Base-by-base conservation (phyloP, 2,797 vertebrate genomes). In the Rhyacichthys aspro region DNA sequence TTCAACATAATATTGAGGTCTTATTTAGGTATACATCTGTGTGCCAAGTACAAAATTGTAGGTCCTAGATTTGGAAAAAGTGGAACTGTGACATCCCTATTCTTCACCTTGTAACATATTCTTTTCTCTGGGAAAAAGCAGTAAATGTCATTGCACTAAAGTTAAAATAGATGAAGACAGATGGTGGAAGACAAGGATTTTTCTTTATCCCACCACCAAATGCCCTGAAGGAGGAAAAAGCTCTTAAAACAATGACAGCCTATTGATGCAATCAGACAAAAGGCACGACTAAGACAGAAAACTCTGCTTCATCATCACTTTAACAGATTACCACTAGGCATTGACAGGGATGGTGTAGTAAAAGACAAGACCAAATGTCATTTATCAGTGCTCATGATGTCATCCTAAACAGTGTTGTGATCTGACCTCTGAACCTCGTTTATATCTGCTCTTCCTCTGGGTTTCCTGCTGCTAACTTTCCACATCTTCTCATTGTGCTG, bases 221-320 rank as follows among this genome's bases (percentile, higher is more conserved):
- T 68, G 79, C 72, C 81, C 80, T 52, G 54, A 67, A 79, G 81
- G 63, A 60, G 60, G 7, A 74, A 59, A n/a, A 62, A 59, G 32
- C 41, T 54, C 66, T 58, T 75, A 60, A 83, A 85, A 90, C 88
- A 93, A 90, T 86, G 69, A 71, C 73, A 32, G 75, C 44, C 79
- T 88, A 75, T 90, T 90, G 78, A 86, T 76, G 49, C 39, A 63
- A 76, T 85, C 70, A 59, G 70, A 46, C 55, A 63, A 58, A 66
- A 71, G 74, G 63, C 45, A 58, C 54, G 61, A 63, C 68, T 70
- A 56, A 79, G 76, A 79, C 55, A 69, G 63, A 84, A 59, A 64
- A 79, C 4, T 44, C 58, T 39, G 43, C 50, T 62, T 67, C 60
- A 61, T 76, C 53, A 55, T 43, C 18, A 32, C 46, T 68, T 78